phyloP scores from a whole-genome alignment of 2,797 vertebrate genomes.

The Poecile montanus region DNA sequence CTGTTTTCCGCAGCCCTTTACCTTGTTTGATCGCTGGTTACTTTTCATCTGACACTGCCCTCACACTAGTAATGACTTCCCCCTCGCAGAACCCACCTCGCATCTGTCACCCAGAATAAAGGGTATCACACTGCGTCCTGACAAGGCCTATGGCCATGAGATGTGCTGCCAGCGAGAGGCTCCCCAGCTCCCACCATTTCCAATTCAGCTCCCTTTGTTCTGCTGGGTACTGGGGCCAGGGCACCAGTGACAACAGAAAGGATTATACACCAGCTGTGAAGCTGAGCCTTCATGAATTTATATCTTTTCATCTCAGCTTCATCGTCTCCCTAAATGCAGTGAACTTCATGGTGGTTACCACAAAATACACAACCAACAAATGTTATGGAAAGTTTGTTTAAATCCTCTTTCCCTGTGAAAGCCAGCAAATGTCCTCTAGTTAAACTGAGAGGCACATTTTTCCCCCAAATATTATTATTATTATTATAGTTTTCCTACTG shows the following conservation, averaged over 20 bases:
- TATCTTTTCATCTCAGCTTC: constrained; percentile 76
- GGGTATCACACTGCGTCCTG: constrained; percentile 86
- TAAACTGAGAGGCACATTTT: constrained; percentile 38
- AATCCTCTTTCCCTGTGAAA: constrained; percentile 72
- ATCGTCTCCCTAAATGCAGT: constrained; percentile 69
- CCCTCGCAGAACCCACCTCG: constrained; percentile 79
- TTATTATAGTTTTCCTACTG: constrained; percentile 46
- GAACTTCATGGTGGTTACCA: constrained; percentile 76
- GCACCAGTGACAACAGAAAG: constrained; percentile 78
- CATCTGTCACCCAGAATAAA: constrained; percentile 93
- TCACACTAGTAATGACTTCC: constrained; percentile 80
- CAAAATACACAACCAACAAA: constrained; percentile 76
- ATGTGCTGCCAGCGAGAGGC: constrained; percentile 74
- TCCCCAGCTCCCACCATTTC: constrained; percentile 82
- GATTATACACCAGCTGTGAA: constrained; percentile 82
- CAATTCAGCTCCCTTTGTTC: constrained; percentile 85
- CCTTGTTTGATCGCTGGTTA: constrained; percentile 83
- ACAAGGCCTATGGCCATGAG: constrained; percentile 86
- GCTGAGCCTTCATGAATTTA: constrained; percentile 79
- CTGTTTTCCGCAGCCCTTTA: constrained; percentile 78
- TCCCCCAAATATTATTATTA: background rate
- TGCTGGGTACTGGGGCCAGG: constrained; percentile 71
- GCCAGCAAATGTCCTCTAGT: constrained; percentile 64
- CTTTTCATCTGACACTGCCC: constrained; percentile 87
- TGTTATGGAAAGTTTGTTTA: constrained; percentile 78